Evolutionary conservation across 2,797 vertebrate species (phyloP).

Genomic region (Xenopus petersii): DNA sequence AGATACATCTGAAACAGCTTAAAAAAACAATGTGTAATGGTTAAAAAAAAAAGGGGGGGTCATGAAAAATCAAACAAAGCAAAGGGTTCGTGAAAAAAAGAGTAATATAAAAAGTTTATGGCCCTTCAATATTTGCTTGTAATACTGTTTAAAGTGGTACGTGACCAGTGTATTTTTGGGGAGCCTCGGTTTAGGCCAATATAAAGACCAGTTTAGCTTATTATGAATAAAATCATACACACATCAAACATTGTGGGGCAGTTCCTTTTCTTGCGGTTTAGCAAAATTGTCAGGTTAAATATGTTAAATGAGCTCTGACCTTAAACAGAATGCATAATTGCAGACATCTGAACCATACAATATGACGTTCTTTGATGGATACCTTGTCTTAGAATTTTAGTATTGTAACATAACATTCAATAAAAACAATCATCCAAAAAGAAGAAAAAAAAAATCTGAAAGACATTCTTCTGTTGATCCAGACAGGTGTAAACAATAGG

Average conservation of each 20-base stretch:
- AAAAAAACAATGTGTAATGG: not conserved
- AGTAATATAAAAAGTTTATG: slow-evolving; percentile 1
- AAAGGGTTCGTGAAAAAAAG: not conserved
- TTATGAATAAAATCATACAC: not conserved
- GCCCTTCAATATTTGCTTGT: not conserved
- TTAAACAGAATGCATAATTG: not conserved
- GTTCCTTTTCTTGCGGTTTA: not conserved
- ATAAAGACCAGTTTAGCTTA: not conserved
- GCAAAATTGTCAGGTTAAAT: not conserved
- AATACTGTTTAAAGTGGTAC: slow-evolving; percentile 7
- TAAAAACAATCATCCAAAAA: slow-evolving; percentile 6
- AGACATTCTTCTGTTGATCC: not conserved
- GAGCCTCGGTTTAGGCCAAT: not conserved
- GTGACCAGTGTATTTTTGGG: not conserved
- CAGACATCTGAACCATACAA: not conserved
- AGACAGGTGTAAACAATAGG: not conserved
- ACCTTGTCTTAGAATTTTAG: not conserved
- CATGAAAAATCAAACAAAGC: too few relatives aligned
- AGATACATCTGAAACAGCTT: not conserved
- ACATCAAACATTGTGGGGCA: not conserved
- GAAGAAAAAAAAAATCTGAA: not conserved
- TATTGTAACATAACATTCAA: slow-evolving; percentile 5
- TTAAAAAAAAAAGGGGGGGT: not conserved
- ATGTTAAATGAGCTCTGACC: not conserved
- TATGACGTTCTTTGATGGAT: not conserved